Conservation (phyloP, 2,888 invertebrate species). For the Ennomos quercinarius region DNA sequence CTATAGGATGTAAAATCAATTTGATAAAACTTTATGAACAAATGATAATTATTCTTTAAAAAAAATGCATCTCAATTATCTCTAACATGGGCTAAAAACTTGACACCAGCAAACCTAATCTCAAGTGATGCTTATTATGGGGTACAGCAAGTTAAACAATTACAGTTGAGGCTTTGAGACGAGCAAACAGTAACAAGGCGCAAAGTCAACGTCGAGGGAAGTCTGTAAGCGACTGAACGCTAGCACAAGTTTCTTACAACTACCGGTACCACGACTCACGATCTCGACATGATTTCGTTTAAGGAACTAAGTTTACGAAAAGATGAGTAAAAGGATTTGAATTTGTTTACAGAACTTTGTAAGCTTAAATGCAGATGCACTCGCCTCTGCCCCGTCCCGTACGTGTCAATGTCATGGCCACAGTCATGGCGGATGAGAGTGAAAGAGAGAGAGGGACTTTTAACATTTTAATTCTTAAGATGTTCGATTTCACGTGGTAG, state of each 20-base stretch:
- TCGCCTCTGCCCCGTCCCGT: not conserved
- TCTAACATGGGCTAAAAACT: constrained; percentile 24
- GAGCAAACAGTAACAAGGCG: constrained; percentile 58
- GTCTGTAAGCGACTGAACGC: constrained; percentile 43
- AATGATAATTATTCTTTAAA: no score
- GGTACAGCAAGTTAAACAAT: constrained; percentile 45
- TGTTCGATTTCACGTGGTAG: constrained; percentile 27
- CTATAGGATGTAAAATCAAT: no score
- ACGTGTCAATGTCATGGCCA: constrained; percentile 15
- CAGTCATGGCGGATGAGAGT: constrained; percentile 4
- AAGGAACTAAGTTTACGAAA: not conserved
- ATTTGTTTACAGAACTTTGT: constrained; percentile 3
- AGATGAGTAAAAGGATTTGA: not conserved
- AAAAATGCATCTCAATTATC: constrained; percentile 2
- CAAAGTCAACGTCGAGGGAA: constrained; percentile 56
- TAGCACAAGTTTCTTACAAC: constrained; percentile 41
- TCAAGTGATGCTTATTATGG: constrained; percentile 42
- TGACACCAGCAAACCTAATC: constrained; percentile 37
- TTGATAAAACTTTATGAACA: no score
- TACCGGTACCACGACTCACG: constrained; percentile 28
- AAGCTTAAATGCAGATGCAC: not conserved
- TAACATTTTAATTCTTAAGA: constrained; percentile 1
- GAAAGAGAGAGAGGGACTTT: not conserved
- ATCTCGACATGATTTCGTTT: constrained; percentile 20
- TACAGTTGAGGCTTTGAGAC: constrained; percentile 44